These are phyloP conservation scores for Pelecanoides urinatrix DNA, from an alignment of 2,113 vertebrate species.

Conservation along the genomic window DNA sequence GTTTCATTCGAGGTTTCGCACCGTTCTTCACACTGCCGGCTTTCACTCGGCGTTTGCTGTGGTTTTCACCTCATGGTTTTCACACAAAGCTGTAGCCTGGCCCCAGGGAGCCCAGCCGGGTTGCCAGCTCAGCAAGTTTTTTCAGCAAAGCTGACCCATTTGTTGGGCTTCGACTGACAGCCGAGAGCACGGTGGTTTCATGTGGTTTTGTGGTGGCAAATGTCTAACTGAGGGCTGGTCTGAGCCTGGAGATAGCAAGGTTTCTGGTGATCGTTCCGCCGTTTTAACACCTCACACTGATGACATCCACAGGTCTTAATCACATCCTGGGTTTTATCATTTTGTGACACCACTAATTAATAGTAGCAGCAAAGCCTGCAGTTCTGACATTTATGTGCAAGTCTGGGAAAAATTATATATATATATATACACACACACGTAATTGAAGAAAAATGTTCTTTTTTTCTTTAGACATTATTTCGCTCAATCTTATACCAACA, in stretches of 20 bases:
- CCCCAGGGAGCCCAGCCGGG: not conserved
- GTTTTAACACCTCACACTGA: not conserved
- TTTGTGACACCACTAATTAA: not conserved
- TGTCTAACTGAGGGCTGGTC: not conserved
- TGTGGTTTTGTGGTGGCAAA: not conserved
- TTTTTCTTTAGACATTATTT: not conserved
- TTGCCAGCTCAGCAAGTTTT: not conserved
- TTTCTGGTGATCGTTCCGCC: not conserved
- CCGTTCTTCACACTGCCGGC: not conserved
- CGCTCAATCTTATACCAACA: accelerated
- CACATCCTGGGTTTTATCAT: not conserved
- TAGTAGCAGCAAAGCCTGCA: not conserved
- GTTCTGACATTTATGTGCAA: not conserved
- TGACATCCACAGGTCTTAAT: not conserved
- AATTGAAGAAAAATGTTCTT: not conserved
- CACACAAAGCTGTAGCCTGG: not conserved
- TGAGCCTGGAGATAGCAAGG: not conserved
- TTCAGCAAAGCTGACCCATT: not conserved
- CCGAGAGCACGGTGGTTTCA: accelerated
- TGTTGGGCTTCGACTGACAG: not conserved
- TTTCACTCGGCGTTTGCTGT: accelerated
- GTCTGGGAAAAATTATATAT: not conserved
- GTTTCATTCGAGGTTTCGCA: not conserved
- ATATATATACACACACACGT: accelerated
- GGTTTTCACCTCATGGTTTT: not conserved